Evolutionary conservation across 2,797 vertebrate species (phyloP), one percentile per base, ranked within the genome.

Genomic region (Thamnophis elegans): DNA sequence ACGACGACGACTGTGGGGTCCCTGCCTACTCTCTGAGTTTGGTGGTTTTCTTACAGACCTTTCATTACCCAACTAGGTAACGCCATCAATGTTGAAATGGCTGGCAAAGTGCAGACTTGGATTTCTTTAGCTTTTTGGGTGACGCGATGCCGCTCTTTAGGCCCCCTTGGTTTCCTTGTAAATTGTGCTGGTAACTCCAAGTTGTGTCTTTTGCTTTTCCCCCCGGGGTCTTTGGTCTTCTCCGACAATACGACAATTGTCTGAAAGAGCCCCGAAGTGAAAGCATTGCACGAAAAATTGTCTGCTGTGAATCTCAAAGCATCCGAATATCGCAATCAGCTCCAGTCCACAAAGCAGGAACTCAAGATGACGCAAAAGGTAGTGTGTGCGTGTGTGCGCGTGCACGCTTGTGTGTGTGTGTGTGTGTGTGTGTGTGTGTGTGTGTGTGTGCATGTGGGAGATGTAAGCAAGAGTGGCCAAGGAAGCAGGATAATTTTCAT

Each of bases 351-450:
- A 55, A 99, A 97, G 92, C 99, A 99, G 95, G 99, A 99, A n/a
- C 95, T 99, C 94, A 99, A 98, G 96, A 93, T 98, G 87, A 98
- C 98, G 54, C 99, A 99, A 11, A 99, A 99, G 99, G 99, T 99
- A 96, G 1, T 32, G 18, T 60, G 58, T 14, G 47, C 5, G 3
- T 47, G 5, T 47, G 47, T 47, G n/a, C n/a, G n/a, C n/a, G n/a
- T n/a, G n/a, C n/a, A n/a, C 54, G 54, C 54, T 2, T 55, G 13
- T 60, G 59, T 60, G 47, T 47, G 47, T 47, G 2, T 47, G 42
- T 47, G n/a, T n/a, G n/a, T n/a, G 14, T 28, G 32, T 85, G 36
- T 62, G 1, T 47, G n/a, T n/a, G 18, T 0, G 13, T 13, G 13
- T 65, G 60, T 12, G 10, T 62, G 4, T 26, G 25, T 60, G 13